Conservation (phyloP, 2,113 vertebrate species). For the Oryzias celebensis region DNA sequence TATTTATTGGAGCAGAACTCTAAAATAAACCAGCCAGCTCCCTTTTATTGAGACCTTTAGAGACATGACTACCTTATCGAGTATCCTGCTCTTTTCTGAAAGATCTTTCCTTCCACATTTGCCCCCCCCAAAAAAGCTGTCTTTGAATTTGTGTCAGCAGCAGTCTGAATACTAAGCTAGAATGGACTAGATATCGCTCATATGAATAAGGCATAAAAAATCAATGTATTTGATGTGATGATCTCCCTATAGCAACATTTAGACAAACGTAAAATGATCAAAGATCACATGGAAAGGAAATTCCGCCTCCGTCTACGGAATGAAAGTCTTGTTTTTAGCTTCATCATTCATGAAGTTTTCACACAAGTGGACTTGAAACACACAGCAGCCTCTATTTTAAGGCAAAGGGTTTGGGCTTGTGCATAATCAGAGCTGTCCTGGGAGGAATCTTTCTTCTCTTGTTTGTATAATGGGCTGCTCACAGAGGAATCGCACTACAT, state of each 20-base stretch:
- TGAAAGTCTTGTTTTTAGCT: not conserved
- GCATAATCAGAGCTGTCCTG: conserved; percentile 1
- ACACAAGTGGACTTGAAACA: not conserved
- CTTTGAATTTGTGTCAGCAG: not conserved
- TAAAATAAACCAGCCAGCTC: too few species aligned
- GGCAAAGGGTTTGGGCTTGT: not conserved
- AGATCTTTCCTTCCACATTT: not conserved
- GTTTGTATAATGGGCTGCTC: not conserved
- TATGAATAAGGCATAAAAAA: too few species aligned
- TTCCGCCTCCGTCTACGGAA: not conserved
- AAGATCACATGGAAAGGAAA: too few species aligned
- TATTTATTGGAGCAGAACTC: too few species aligned
- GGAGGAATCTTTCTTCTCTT: not conserved
- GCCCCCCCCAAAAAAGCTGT: not conserved
- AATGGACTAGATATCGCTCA: too few species aligned
- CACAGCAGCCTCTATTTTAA: not conserved
- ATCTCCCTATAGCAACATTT: too few species aligned
- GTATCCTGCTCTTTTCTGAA: not conserved
- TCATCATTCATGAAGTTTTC: not conserved
- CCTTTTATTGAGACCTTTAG: too few species aligned
- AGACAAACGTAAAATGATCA: too few species aligned
- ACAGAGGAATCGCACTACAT: not conserved
- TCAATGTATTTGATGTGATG: too few species aligned
- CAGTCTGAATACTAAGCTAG: too few species aligned
- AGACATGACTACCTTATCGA: too few species aligned